Percentiles rank a stretch among this genome's conserved stretches.
phyloP scores from a whole-genome alignment of 2,797 vertebrate species.

The Pipistrellus pipistrellus region DNA sequence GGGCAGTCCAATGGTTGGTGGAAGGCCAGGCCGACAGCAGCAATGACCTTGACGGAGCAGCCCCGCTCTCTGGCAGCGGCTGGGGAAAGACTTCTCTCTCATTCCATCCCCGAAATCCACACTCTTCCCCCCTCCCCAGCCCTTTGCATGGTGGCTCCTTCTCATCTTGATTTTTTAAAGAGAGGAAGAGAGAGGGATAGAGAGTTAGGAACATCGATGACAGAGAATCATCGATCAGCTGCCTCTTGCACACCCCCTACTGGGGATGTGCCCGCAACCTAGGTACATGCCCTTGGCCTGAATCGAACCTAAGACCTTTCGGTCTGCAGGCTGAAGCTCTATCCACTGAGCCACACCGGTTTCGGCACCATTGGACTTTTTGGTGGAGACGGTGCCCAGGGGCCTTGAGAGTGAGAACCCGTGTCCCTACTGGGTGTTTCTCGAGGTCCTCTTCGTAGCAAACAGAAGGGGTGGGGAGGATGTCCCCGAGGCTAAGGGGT shows the following conservation, averaged over 20 bases:
- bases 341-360: too few relatives aligned
- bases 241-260: too few relatives aligned
- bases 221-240: too few relatives aligned
- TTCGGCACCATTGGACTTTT: background rate
- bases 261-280: too few relatives aligned
- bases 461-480: too few relatives aligned
- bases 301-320: too few relatives aligned
- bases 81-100: background rate
- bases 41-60: background rate
- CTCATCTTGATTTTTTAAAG: background rate
- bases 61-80: background rate
- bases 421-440: background rate
- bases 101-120: rapidly evolving
- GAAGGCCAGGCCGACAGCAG: background rate
- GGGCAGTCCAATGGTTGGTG: rapidly evolving
- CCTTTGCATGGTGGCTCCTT: background rate
- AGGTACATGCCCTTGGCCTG: too few relatives aligned
- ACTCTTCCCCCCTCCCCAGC: background rate
- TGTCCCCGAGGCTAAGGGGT: background rate
- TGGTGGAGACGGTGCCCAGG: rapidly evolving
- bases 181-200: too few relatives aligned
- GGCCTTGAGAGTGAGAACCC: background rate
- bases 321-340: too few relatives aligned
- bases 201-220: too few relatives aligned
- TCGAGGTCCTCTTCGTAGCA: background rate